phyloP scores from a whole-genome alignment of 2,113 vertebrate genomes.

The Murina feae region DNA sequence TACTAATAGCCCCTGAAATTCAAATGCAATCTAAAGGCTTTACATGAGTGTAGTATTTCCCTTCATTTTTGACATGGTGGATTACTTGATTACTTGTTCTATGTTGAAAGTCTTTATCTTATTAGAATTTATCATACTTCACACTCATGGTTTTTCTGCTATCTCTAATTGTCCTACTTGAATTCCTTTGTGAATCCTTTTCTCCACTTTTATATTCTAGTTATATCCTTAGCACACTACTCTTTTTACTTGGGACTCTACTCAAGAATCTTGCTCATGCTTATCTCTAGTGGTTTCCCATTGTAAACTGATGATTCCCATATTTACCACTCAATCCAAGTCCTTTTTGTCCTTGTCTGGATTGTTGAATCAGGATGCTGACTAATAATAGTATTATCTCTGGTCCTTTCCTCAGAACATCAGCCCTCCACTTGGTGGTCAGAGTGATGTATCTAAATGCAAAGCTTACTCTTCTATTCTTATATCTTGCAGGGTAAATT shows the following conservation, averaged over 20 bases:
- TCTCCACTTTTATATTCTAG: neutral
- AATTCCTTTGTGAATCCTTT: neutral
- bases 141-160: neutral
- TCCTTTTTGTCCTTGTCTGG: neutral
- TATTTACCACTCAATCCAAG: neutral
- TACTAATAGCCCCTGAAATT: neutral
- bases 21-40: neutral
- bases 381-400: neutral
- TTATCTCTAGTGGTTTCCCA: neutral
- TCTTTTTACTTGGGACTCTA: neutral
- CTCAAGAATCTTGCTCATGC: neutral
- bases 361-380: neutral
- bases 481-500: neutral
- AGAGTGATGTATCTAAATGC: neutral
- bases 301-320: neutral
- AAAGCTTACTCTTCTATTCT: neutral
- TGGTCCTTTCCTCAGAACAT: conserved; percentile 13
- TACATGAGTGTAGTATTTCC: neutral
- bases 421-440: neutral
- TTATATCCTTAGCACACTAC: neutral
- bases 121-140: neutral
- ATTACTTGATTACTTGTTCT: neutral
- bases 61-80: neutral
- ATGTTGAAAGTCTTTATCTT: neutral
- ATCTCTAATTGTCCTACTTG: neutral